Evolutionary conservation across 2,797 vertebrate genomes (phyloP).

Genomic region (Intellagama lesueurii): DNA sequence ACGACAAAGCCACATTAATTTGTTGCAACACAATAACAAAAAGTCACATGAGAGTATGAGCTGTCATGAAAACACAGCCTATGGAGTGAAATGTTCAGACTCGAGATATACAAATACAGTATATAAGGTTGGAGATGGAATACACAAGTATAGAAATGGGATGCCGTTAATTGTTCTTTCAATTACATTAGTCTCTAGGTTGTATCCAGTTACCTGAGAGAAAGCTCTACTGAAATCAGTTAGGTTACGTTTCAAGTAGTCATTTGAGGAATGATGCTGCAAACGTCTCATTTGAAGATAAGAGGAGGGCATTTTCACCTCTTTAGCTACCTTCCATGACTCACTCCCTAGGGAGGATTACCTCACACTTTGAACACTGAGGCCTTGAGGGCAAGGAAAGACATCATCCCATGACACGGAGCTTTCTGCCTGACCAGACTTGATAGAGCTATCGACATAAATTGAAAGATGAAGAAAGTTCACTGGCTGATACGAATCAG

Average conservation of each 20-base stretch:
- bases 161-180: no score
- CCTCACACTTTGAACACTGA: slow-evolving; percentile 22
- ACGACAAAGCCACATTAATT: no score
- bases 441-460: neutral
- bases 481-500: slow-evolving; percentile 15
- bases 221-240: neutral
- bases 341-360: slow-evolving; percentile 8
- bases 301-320: neutral
- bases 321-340: neutral
- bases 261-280: neutral
- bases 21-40: no score
- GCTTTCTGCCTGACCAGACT: slow-evolving; percentile 32
- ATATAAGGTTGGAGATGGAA: no score
- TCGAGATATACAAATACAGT: no score
- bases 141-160: no score
- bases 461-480: slow-evolving; percentile 59
- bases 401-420: slow-evolving; percentile 23
- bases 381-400: slow-evolving; percentile 23
- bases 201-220: no score
- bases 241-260: neutral
- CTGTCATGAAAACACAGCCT: no score
- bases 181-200: no score
- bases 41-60: no score
- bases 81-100: no score
- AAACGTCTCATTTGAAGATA: neutral